Conservation (phyloP, 2,888 invertebrate genomes). For the Eustalomyia histrio region DNA sequence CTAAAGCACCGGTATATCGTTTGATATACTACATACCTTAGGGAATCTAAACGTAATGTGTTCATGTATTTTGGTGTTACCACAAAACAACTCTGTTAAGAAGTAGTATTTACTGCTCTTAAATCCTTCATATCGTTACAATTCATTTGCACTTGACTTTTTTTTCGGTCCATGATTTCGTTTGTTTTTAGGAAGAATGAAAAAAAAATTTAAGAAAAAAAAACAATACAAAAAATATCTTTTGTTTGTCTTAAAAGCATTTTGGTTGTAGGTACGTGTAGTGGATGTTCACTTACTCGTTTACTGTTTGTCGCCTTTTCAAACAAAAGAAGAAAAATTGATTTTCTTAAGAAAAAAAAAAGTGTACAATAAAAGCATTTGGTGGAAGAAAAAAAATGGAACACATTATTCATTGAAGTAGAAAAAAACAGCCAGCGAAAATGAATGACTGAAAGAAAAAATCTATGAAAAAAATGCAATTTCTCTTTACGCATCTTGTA, state of each 20-base stretch:
- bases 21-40: neutral
- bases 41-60: neutral
- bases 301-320: conserved; percentile 58
- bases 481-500: neutral
- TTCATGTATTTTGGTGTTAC: neutral
- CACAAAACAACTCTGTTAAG: neutral
- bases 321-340: conserved; percentile 60
- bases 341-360: conserved; percentile 61
- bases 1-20: neutral
- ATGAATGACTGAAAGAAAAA: conserved; percentile 27
- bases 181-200: conserved; percentile 18
- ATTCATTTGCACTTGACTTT: conserved; percentile 62
- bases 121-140: conserved; percentile 34
- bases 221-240: neutral
- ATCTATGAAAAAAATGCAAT: neutral
- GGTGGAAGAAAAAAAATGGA: conserved; percentile 20
- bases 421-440: conserved; percentile 30
- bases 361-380: conserved; percentile 2
- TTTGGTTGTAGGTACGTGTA: neutral
- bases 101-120: neutral
- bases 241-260: conserved; percentile 1
- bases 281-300: conserved; percentile 54
- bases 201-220: neutral
- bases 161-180: conserved; percentile 31
- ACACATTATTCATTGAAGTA: conserved; percentile 59